A percentile compares a stretch with the other conserved stretches of the same genome.
phyloP scores from a whole-genome alignment of 1,140 invertebrate species.

The Maconellicoccus hirsutus region DNA sequence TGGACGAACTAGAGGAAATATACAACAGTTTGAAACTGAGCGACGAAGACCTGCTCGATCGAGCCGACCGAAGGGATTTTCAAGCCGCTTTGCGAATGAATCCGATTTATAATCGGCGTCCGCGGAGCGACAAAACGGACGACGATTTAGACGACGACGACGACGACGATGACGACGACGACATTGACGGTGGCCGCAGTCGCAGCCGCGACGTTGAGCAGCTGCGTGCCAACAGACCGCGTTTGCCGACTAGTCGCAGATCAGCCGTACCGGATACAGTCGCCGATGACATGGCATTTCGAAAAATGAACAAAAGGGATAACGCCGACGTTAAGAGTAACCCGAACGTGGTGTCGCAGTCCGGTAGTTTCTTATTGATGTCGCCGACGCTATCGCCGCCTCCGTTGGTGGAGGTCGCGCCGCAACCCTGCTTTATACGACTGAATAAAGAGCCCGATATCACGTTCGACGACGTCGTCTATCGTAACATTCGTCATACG shows the following conservation, averaged over 20 bases:
- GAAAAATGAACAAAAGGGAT: slow-evolving; percentile 45
- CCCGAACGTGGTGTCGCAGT: slow-evolving; percentile 44
- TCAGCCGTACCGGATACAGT: slow-evolving; percentile 22
- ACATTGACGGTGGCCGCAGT: not conserved
- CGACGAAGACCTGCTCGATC: slow-evolving; percentile 67
- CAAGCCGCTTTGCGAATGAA: slow-evolving; percentile 33
- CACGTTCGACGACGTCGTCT: slow-evolving; percentile 69
- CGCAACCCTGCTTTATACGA: slow-evolving; percentile 6
- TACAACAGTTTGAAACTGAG: slow-evolving; percentile 69
- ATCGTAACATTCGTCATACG: slow-evolving; percentile 60
- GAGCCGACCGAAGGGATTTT: slow-evolving; percentile 60
- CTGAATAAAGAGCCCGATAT: slow-evolving; percentile 56
- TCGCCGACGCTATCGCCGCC: slow-evolving; percentile 47
- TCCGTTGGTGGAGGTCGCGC: slow-evolving; percentile 26
- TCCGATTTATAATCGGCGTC: not conserved
- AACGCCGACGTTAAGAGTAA: slow-evolving; percentile 29
- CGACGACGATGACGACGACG: not conserved
- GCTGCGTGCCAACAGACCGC: not conserved
- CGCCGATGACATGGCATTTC: slow-evolving; percentile 64
- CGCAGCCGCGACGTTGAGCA: not conserved
- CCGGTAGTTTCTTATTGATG: slow-evolving; percentile 57
- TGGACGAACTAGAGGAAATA: slow-evolving; percentile 77
- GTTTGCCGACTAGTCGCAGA: not conserved
- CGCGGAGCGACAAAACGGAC: not conserved
- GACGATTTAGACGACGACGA: not conserved